phyloP scores from a whole-genome alignment of 2,113 vertebrate genomes.

The Aythya baeri region DNA sequence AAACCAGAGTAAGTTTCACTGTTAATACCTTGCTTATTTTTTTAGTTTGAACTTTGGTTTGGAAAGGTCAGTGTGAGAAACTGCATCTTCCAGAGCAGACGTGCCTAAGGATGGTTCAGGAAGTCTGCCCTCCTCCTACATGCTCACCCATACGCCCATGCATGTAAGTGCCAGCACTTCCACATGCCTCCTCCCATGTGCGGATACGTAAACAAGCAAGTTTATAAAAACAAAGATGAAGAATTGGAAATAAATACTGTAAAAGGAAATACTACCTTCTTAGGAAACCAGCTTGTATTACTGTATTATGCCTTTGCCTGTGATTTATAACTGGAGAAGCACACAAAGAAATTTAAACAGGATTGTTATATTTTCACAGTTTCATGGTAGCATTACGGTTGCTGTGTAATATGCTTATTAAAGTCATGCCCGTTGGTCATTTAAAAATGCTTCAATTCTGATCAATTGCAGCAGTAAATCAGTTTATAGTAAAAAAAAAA shows the following conservation, averaged over 20 bases:
- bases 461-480: conserved; percentile 46
- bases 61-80: background rate
- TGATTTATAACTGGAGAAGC: conserved; percentile 70
- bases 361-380: conserved; percentile 74
- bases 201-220: background rate
- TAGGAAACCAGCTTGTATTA: conserved; percentile 65
- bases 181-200: background rate
- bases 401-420: conserved; percentile 37
- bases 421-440: conserved; percentile 49
- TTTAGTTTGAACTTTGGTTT: background rate
- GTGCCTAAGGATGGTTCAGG: background rate
- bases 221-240: background rate
- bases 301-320: conserved; percentile 69
- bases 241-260: conserved; percentile 57
- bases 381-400: conserved; percentile 19
- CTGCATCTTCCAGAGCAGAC: background rate
- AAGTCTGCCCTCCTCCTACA: background rate
- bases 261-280: conserved; percentile 55
- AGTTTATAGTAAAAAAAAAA: conserved; percentile 60
- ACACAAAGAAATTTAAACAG: conserved; percentile 56
- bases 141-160: background rate
- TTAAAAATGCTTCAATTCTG: conserved; percentile 64
- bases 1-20: background rate
- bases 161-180: background rate
- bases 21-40: background rate